Evolutionary conservation across 1,140 invertebrate genomes (phyloP).

Genomic region (Holcopasites calliopsidis): DNA sequence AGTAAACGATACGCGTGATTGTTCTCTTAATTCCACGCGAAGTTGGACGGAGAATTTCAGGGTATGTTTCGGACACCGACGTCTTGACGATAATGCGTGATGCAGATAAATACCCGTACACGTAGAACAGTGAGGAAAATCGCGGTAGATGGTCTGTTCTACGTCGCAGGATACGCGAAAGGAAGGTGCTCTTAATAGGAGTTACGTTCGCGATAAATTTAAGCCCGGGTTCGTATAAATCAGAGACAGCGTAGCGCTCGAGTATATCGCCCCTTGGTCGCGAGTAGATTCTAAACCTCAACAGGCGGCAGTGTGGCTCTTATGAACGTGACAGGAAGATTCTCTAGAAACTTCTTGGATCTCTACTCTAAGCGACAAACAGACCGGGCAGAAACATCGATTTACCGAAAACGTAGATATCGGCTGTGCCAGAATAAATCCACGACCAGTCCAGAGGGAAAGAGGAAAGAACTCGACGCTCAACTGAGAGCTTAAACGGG

Average conservation of each 20-base stretch:
- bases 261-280: conserved; percentile 22
- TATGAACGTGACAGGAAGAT: background rate
- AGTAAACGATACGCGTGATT: background rate
- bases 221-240: conserved; percentile 37
- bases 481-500: too few species aligned
- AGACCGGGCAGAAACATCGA: background rate
- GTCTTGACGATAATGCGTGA: too few species aligned
- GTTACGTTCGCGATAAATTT: conserved; percentile 42
- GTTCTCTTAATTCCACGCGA: background rate
- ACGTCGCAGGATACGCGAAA: background rate
- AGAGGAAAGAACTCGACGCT: background rate
- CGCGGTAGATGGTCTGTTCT: background rate
- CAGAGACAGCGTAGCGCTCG: conserved; percentile 3
- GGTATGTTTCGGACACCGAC: too few species aligned
- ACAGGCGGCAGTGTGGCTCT: conserved; percentile 3
- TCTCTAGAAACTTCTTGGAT: conserved; percentile 12
- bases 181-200: conserved; percentile 27
- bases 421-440: background rate
- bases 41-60: background rate
- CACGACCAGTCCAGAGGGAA: background rate
- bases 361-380: too few species aligned
- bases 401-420: too few species aligned
- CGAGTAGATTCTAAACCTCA: conserved; percentile 35
- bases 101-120: too few species aligned
- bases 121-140: background rate